These are phyloP conservation scores for Echinometra lucunter DNA, from an alignment of 53 echinoderm and acorn worm species.

Conservation along the genomic window DNA sequence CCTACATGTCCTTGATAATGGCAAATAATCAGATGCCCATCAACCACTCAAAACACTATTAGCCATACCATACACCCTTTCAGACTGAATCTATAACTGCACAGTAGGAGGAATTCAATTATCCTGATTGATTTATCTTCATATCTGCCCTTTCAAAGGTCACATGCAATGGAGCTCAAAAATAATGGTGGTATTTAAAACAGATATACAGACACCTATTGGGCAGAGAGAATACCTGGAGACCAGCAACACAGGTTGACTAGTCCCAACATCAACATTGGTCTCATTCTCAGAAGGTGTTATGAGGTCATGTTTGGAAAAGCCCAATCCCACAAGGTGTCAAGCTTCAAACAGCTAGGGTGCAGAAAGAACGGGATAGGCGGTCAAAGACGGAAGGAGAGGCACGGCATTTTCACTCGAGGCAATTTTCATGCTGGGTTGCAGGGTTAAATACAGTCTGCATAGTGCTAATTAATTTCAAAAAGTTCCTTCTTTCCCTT, in stretches of 20 bases:
- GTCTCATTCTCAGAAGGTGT: slow-evolving; percentile 38
- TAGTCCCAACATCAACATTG: slow-evolving; percentile 35
- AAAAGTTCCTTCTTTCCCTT: neutral
- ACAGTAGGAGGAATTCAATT: neutral
- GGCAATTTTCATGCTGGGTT: neutral
- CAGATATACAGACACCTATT: neutral
- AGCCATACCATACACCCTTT: neutral
- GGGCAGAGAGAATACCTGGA: neutral
- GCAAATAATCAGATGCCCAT: neutral
- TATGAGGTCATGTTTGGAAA: slow-evolving; percentile 36
- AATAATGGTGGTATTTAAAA: neutral
- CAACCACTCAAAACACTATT: neutral
- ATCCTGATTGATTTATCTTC: neutral
- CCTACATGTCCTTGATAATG: neutral
- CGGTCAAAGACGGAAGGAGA: neutral
- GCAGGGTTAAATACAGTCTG: neutral
- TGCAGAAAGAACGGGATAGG: slow-evolving; percentile 24
- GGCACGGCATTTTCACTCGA: neutral
- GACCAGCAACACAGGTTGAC: slow-evolving; percentile 14
- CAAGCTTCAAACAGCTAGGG: slow-evolving; percentile 26
- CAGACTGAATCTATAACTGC: too few relatives aligned
- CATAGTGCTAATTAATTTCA: neutral
- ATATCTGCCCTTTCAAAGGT: neutral
- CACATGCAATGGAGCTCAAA: neutral
- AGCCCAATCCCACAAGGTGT: slow-evolving; percentile 12